Conservation (phyloP, 2,113 vertebrate species). For the Neolamprologus ventralis region DNA sequence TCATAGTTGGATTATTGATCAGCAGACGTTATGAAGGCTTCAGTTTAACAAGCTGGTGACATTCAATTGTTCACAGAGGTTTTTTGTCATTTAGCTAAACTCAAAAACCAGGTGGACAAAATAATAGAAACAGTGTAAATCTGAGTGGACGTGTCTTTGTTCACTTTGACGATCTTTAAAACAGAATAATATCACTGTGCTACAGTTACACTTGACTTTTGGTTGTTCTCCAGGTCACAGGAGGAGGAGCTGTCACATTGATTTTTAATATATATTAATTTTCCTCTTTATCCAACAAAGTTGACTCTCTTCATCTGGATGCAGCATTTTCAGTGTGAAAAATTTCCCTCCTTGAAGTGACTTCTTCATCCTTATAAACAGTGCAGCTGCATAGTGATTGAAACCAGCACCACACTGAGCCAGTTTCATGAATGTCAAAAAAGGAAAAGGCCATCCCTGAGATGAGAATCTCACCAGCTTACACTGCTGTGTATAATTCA, state of each 20-base stretch:
- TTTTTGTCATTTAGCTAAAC: accelerated
- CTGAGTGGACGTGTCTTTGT: accelerated
- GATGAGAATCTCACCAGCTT: accelerated
- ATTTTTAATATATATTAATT: too few species aligned
- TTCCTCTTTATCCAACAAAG: too few species aligned
- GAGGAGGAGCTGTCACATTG: too few species aligned
- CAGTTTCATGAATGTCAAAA: accelerated
- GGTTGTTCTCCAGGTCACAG: accelerated
- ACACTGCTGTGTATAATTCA: accelerated
- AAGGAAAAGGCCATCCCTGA: accelerated
- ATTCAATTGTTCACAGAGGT: accelerated
- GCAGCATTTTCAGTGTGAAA: too few species aligned
- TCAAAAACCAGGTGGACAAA: not conserved
- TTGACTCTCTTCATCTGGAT: accelerated
- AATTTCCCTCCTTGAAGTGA: not conserved
- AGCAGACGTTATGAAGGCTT: not conserved
- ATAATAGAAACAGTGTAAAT: not conserved
- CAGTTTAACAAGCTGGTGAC: not conserved
- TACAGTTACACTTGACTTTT: not conserved
- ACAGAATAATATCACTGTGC: not conserved
- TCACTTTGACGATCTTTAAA: accelerated
- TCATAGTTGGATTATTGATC: not conserved
- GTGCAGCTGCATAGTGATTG: accelerated
- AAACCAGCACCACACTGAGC: not conserved
- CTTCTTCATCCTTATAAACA: accelerated